Base-by-base conservation (phyloP, 2,797 vertebrate genomes). In the Pogonophryne albipinna region DNA sequence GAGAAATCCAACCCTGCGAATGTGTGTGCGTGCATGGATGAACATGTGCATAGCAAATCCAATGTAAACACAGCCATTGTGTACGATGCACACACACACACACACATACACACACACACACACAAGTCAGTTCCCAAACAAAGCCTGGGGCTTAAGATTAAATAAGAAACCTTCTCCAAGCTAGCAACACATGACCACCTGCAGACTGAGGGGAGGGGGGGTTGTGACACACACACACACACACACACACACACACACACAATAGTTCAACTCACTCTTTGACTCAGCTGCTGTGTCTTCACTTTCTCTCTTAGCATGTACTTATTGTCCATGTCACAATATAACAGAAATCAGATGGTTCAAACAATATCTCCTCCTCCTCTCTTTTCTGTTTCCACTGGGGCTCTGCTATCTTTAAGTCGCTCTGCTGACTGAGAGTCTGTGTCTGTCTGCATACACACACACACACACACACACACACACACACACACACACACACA, bases 391-490 rank as follows among this genome's bases (percentile, higher is more conserved):
- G 81, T 89, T 92, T 92, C 91, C 89, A 92, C 86, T 82, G 84
- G 83, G 91, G 78, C 88, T 85, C 82, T 85, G 87, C 87, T 94
- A 94, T 94, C 92, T 94, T 93, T 93, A 92, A 91, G 80, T 84
- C 62, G 58, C 88, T 89, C 84, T 82, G 84, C 84, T 88, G 85
- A 86, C 86, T 82, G 87, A 83, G 76, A 84, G 70, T 76, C 79
- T 76, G 79, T 79, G 77, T 63, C 23, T 3, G 20, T 20, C 2
- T 20, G 20, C 23, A 3, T 2, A 51, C 42, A 74, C 46, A 20
- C 11, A 75, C 52, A 75, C 64, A 52, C 45, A 51, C 60, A 23
- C 23, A 23, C 23, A 23, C 23, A 23, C 23, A 23, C 23, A 23
- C 23, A 23, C 23, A 23, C 23, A 23, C 23, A 23, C 23, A 23